Evolutionary conservation across 2,888 invertebrate species (phyloP).

Genomic region (Tenodera sinensis): DNA sequence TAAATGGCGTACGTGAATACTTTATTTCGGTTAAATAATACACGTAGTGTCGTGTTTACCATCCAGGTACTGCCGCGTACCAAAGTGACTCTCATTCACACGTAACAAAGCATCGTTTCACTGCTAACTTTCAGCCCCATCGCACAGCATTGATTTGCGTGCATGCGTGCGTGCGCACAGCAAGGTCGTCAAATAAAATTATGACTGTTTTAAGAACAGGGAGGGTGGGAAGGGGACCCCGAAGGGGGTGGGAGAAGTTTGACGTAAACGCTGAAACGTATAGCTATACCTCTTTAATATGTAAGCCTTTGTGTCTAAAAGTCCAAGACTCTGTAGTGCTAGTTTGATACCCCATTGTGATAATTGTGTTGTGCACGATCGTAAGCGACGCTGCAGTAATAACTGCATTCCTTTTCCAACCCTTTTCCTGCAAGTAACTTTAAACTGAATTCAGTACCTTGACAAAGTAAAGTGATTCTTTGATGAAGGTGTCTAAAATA

Average conservation of each 20-base stretch:
- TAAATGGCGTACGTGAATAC: neutral
- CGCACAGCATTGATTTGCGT: slow-evolving; percentile 5
- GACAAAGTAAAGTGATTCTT: neutral
- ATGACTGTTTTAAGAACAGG: slow-evolving; percentile 1
- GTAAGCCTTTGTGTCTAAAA: neutral
- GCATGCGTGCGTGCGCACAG: slow-evolving; percentile 8
- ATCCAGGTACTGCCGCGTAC: neutral
- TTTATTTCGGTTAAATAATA: neutral
- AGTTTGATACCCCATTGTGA: neutral
- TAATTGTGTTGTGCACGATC: neutral
- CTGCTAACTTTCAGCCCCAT: neutral
- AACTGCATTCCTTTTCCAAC: neutral
- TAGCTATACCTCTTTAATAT: neutral
- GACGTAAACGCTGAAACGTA: neutral
- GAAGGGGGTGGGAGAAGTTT: neutral
- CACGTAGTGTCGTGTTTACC: neutral
- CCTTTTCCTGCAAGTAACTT: neutral
- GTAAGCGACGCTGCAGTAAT: neutral
- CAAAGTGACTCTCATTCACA: neutral
- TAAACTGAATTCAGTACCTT: neutral
- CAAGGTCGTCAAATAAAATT: slow-evolving; percentile 13
- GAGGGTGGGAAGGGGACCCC: neutral
- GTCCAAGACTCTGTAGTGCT: neutral
- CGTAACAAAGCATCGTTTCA: neutral
- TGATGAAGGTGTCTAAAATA: neutral